phyloP scores from a whole-genome alignment of 53 echinoderm and acorn worm species.

The Crossaster papposus region DNA sequence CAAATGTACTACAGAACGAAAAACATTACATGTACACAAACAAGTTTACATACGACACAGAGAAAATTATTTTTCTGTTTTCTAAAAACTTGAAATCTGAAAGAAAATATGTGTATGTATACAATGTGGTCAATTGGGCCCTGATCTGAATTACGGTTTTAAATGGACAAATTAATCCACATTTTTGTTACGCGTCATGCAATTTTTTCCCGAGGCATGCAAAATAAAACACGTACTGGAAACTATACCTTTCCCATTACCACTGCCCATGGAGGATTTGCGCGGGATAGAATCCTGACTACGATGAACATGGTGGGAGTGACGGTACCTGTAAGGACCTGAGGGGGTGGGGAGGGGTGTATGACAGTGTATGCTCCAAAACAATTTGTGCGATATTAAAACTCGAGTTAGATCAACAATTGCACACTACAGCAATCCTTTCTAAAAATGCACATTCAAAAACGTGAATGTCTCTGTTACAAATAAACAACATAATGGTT shows the following conservation, averaged over 20 bases:
- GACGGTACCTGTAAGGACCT: conserved; percentile 63
- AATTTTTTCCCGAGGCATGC: background rate
- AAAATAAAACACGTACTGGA: background rate
- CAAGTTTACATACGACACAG: too few relatives aligned
- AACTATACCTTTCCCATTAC: conserved; percentile 46
- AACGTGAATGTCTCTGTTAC: background rate
- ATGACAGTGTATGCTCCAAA: background rate
- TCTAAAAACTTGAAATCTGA: background rate
- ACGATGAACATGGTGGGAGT: conserved; percentile 51
- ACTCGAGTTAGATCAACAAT: background rate
- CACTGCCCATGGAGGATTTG: conserved; percentile 54
- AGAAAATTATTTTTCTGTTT: background rate
- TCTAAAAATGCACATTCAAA: background rate
- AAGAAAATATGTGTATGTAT: background rate
- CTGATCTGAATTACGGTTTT: too few relatives aligned
- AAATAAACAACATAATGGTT: background rate
- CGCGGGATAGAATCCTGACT: conserved; percentile 57
- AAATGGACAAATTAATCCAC: too few relatives aligned
- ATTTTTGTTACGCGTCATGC: conserved; percentile 3
- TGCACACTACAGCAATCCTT: background rate
- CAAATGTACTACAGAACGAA: too few relatives aligned
- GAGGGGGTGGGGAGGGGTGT: conserved; percentile 13
- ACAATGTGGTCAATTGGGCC: too few relatives aligned
- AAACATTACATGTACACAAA: too few relatives aligned
- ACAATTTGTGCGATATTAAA: background rate